phyloP scores from a whole-genome alignment of 2,113 vertebrate genomes.

The Dendrocopos noguchii region DNA sequence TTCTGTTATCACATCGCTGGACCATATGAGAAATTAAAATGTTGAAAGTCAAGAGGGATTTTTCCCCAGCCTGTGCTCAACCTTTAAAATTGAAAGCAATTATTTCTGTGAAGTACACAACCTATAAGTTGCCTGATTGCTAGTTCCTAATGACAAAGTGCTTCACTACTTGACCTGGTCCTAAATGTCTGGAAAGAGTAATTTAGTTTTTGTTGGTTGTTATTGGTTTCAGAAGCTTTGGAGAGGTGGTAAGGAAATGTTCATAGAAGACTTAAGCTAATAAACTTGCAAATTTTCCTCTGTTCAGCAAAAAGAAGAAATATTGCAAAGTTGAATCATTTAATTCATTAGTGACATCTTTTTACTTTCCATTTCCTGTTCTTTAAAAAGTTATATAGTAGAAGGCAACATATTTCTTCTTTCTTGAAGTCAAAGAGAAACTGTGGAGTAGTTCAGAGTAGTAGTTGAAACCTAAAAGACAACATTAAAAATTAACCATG shows the following conservation, averaged over 20 bases:
- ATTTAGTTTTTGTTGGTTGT: too few relatives aligned
- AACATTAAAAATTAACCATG: not conserved
- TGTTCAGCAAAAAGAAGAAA: not conserved
- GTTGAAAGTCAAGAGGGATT: not conserved
- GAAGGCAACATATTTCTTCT: not conserved
- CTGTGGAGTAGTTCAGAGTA: not conserved
- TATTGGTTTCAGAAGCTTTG: not conserved
- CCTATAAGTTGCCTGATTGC: not conserved
- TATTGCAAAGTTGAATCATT: not conserved
- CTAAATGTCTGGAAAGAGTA: not conserved
- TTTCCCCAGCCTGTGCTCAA: not conserved
- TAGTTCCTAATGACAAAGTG: not conserved
- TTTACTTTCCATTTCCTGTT: not conserved
- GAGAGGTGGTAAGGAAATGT: not conserved
- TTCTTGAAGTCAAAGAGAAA: not conserved
- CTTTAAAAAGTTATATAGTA: not conserved
- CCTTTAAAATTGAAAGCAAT: not conserved
- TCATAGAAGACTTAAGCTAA: not conserved
- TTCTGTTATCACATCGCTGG: not conserved
- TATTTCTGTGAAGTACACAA: not conserved
- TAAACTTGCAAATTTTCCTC: not conserved
- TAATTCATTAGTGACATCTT: not conserved
- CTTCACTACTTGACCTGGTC: not conserved
- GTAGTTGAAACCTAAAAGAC: not conserved
- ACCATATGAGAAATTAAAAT: not conserved